phyloP scores from a whole-genome alignment of 1,140 invertebrate species.

The Drusus annulatus region DNA sequence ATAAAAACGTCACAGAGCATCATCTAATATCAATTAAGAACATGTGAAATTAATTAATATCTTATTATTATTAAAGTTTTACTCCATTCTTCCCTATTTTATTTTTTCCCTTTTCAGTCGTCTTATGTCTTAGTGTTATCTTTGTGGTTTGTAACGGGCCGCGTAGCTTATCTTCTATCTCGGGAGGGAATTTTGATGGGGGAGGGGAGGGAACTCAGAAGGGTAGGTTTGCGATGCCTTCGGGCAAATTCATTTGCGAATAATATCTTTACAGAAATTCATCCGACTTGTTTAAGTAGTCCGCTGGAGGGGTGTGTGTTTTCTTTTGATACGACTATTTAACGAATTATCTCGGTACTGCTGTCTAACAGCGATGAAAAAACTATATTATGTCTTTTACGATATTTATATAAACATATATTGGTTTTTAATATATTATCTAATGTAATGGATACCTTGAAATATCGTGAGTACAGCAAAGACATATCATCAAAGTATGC shows the following conservation, averaged over 20 bases:
- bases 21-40: too few species aligned
- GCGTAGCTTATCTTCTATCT: slow-evolving; percentile 49
- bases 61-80: not conserved
- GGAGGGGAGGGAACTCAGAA: too few species aligned
- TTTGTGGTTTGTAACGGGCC: slow-evolving; percentile 11
- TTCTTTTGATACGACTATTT: slow-evolving; percentile 52
- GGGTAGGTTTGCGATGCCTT: slow-evolving; percentile 14
- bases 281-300: slow-evolving; percentile 15
- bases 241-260: slow-evolving; percentile 53
- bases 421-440: too few species aligned
- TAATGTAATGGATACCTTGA: too few species aligned
- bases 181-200: too few species aligned
- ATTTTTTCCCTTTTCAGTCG: not conserved
- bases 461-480: too few species aligned
- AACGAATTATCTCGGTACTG: slow-evolving; percentile 48
- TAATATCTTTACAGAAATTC: slow-evolving; percentile 54
- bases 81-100: not conserved
- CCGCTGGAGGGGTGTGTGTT: slow-evolving; percentile 26
- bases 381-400: too few species aligned
- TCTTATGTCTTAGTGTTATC: slow-evolving; percentile 3
- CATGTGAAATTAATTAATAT: too few species aligned
- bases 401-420: too few species aligned
- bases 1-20: too few species aligned
- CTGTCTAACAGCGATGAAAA: not conserved
- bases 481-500: too few species aligned